Base-by-base conservation (phyloP, 1,140 invertebrate species). In the Papilio glaucus region DNA sequence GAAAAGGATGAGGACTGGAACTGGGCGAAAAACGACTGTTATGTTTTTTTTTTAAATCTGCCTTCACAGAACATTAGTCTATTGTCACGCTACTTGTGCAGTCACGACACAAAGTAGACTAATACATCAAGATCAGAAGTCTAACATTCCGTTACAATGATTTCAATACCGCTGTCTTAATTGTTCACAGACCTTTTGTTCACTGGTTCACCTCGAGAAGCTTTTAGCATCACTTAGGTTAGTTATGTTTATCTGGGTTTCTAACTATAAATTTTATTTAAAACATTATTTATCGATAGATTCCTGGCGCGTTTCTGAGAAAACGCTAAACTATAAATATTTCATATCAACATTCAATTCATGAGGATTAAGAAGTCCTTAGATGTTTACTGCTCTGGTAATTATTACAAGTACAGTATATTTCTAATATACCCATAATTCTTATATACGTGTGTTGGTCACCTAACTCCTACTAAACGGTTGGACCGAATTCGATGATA, bases 211-310 rank as follows among this genome's bases (percentile, higher is more conserved):
- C 53, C 53, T 57, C 24, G 53, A 57, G 7, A 24, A 57, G 53
- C 53, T 57, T 57, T 57, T 57, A 57, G 21, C 18, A 21, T 57
- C 24, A 9, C 53, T 60, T 60, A 4, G 0, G 12, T 26, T 49
- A 49, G n/a, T n/a, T n/a, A 33, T 12, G 12, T 29, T 61, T 61
- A 15, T 61, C 24, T 33, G 29, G 1, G 15, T 9, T 60, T 57
- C 53, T 61, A 61, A 61, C 57, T 29, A 33, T 61, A 61, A 61
- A 61, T 61, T 61, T 18, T 33, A 63, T 38, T 39, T 33, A 63
- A 63, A 18, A 39, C 45, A 12, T 49, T 49, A 45, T 8, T 15
- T 18, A 49, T 49, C 18, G 18, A 49, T 49, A 49, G 7, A 49
- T 49, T 49, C 45, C 45, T 49, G 15, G 18, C 45, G 45, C 8